Conservation (phyloP, 2,113 vertebrate species). For the Oryctolagus cuniculus region mOryCun1.1 NC_091444.1:26647501-26648000, state of each 20-base stretch:
- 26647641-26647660: background rate
- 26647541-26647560: background rate
- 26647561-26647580: background rate
- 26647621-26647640: background rate
- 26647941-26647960: background rate
- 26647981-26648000: conserved; percentile 6
- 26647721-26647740: background rate
- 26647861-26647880: background rate
- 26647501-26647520: conserved; percentile 36
- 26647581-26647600: background rate
- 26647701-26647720: background rate
- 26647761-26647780: background rate
- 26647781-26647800: background rate
- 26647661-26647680: background rate
- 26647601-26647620: background rate
- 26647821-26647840: background rate
- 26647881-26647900: background rate
- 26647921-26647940: background rate
- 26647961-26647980: conserved; percentile 27
- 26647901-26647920: conserved; percentile 1
- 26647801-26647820: background rate
- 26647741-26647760: background rate
- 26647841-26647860: background rate
- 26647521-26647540: background rate
- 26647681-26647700: conserved; percentile 8